Conservation (phyloP, 1,140 invertebrate species). For the Drosophila pruinosa region DNA sequence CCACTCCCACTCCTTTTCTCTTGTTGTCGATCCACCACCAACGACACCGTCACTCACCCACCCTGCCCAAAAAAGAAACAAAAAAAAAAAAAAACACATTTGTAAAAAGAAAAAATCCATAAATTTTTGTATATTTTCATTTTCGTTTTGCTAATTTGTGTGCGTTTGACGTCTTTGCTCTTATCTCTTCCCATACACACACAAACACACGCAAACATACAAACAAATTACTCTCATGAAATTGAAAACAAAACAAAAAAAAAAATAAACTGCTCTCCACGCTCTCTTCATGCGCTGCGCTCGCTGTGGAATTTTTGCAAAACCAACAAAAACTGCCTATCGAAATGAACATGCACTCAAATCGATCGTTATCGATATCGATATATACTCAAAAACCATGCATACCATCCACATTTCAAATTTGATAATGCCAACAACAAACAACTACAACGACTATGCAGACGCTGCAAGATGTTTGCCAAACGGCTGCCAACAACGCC, state of each 20-base stretch:
- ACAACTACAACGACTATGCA: slow-evolving; percentile 44
- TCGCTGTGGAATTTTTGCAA: slow-evolving; percentile 65
- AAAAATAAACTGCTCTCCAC: slow-evolving; percentile 59
- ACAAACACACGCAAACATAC: slow-evolving; percentile 28
- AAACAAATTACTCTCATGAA: slow-evolving; percentile 53
- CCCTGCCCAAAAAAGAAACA: slow-evolving; percentile 10
- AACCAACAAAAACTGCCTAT: slow-evolving; percentile 35
- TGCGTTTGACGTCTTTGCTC: slow-evolving; percentile 75
- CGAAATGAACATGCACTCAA: slow-evolving; percentile 54
- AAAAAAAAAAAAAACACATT: slow-evolving; percentile 34
- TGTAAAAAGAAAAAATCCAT: slow-evolving; percentile 70
- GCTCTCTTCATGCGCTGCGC: slow-evolving; percentile 75
- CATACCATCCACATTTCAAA: slow-evolving; percentile 8
- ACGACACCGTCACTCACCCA: slow-evolving; percentile 4
- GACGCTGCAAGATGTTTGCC: slow-evolving; percentile 82
- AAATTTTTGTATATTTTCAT: slow-evolving; percentile 67
- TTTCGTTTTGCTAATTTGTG: slow-evolving; percentile 71
- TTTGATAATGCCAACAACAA: slow-evolving; percentile 2
- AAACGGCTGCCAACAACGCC: slow-evolving; percentile 54
- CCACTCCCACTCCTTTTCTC: not conserved
- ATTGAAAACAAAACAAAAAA: slow-evolving; percentile 63
- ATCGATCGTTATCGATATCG: slow-evolving; percentile 39
- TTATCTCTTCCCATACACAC: slow-evolving; percentile 65
- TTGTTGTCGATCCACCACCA: slow-evolving; percentile 38
- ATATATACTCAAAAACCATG: slow-evolving; percentile 45